Percentiles rank a stretch among this genome's conserved stretches.
These are phyloP conservation scores for Calosoma granatense DNA, from an alignment of 1,140 invertebrate species.

Conservation along the genomic window DNA sequence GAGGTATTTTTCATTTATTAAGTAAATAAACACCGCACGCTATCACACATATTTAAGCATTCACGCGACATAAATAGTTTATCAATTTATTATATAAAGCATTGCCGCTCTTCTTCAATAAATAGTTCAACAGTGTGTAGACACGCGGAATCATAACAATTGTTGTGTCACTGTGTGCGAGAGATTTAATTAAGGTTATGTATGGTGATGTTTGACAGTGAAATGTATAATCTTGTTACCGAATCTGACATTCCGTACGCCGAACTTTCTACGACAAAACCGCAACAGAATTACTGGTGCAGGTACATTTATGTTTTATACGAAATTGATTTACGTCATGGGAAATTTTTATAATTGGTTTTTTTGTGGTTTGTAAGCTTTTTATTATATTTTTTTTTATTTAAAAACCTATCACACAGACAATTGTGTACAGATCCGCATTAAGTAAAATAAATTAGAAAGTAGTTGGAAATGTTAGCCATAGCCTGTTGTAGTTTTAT, in stretches of 20 bases:
- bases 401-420: background rate
- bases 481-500: no score
- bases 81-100: background rate
- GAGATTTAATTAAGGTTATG: background rate
- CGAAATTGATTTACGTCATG: no score
- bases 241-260: background rate
- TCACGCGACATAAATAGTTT: background rate
- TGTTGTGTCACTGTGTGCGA: background rate
- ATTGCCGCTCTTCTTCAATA: no score
- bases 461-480: no score
- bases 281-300: background rate
- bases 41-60: background rate
- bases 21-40: background rate
- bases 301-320: background rate
- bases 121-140: no score
- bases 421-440: background rate
- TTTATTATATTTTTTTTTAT: background rate
- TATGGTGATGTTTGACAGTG: background rate
- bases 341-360: no score
- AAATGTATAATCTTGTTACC: background rate
- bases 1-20: background rate
- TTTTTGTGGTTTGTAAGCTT: no score
- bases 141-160: no score
- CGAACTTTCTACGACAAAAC: background rate
- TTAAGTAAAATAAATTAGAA: no score